Evolutionary conservation across 2,113 vertebrate genomes (phyloP).

Genomic region (Mixornis gularis): DNA sequence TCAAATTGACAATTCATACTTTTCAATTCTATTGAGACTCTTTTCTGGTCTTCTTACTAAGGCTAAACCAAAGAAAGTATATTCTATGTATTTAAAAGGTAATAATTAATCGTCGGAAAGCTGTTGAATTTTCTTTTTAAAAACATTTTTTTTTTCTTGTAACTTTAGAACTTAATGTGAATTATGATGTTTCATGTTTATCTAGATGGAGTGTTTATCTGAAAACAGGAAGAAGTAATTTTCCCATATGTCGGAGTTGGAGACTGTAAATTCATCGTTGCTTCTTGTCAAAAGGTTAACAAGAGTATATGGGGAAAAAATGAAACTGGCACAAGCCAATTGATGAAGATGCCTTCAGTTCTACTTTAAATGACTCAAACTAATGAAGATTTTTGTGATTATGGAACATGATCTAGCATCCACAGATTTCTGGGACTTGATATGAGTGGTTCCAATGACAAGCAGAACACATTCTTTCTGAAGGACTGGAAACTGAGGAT

Average conservation of each 20-base stretch:
- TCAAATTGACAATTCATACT: neutral
- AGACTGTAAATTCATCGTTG: neutral
- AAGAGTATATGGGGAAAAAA: accelerated
- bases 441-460: neutral
- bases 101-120: neutral
- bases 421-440: neutral
- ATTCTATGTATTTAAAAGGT: neutral
- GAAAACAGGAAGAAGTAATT: neutral
- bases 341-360: neutral
- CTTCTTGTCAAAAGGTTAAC: neutral
- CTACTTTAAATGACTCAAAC: neutral
- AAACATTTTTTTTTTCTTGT: neutral
- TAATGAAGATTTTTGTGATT: neutral
- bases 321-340: neutral
- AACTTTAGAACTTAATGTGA: neutral
- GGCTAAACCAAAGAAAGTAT: neutral
- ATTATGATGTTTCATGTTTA: neutral
- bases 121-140: neutral
- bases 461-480: neutral
- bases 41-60: neutral
- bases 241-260: neutral
- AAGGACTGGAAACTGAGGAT: neutral
- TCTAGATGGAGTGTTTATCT: neutral
- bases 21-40: neutral
- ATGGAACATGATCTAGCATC: neutral